Evolutionary conservation across 2,888 invertebrate species (phyloP), one percentile per base, ranked within the genome.

Genomic region (Thumatha senex): DNA sequence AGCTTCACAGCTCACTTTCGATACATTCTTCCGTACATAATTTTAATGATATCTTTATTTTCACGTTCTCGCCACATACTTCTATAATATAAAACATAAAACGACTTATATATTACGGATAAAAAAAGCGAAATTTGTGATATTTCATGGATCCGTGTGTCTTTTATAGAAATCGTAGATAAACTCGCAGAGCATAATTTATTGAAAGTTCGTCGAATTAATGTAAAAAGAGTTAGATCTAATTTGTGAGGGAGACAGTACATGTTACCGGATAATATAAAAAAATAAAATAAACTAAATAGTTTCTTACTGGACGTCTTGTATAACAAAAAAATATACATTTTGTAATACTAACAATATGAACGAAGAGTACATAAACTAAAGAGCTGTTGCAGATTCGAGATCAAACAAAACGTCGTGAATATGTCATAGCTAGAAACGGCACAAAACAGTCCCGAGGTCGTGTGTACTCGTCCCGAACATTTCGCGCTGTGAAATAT

Each of bases 401-500:
- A 88, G 89, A 89, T 87, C 86, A 85, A 84, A 81, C 69, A 67
- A 61, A 72, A 70, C 63, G 62, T 70, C 70, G 87, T 87, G 88
- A 87, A 88, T 87, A 87, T 77, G 68, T 87, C 87, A 83, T 74
- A 83, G 85, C 83, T 81, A 65, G 80, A 78, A 80, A 79, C 71
- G 71, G 71, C 66, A 68, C 66, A 59, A 41, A 50, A 48, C 62
- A 51, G 46, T 59, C 57, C 51, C 63, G 54, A 64, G 54, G 54
- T 51, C 48, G 31, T 58, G 50, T 52, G 49, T 15, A 36, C 42
- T 58, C 54, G 63, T 84, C 86, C 86, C 88, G 86, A 86, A 85
- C 81, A 76, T 82, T 84, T 79, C 84, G 78, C 78, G 83, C 84
- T 80, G 79, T 82, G 86, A 85, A 72, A 84, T 88, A 86, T 89